Evolutionary conservation across 2,888 invertebrate genomes (phyloP), one percentile per base, ranked within the genome.

Genomic region (Lithophane leautieri): DNA sequence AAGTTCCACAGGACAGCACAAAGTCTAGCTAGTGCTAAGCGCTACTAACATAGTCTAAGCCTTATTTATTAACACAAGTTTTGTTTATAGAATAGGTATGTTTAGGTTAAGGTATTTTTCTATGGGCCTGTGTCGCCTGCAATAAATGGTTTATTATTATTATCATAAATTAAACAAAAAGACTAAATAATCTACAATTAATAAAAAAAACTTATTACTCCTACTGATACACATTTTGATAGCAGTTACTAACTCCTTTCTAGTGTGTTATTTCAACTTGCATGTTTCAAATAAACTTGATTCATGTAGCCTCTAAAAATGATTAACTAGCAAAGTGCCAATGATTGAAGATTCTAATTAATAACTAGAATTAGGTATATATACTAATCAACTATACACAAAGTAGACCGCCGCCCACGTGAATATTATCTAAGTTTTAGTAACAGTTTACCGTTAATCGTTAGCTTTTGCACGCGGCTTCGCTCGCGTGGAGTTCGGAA

Each of bases 401-500:
- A 47, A 79, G 42, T 79, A 56, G 62, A 56, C 62, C 62, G n/a
- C 22, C 40, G 16, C 76, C 79, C 42, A 62, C 76, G 62, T 14
- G n/a, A 19, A 50, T 22, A 72, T 63, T 72, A 63, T 44, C 56
- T 34, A 25, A 63, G 56, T 25, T 44, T 61, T 47, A 28, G 44
- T 16, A 78, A 60, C 78, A 62, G 25, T 76, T 70, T 56, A 79
- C 79, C 62, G 72, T 63, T 77, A 78, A 42, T 62, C 70, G 40
- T 62, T 62, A 2, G 2, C 6, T 19, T 47, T 47, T 47, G 16
- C 47, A 16, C 16, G 1, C 16, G 6, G 47, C 16, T 47, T 16
- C 47, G 4, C 6, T 16, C 16, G 16, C 16, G 16, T 16, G 16
- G 47, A 47, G 8, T 19, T 50, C 19, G 50, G 19, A 8, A 19